Percentiles rank a stretch among this genome's conserved stretches.
Conservation (phyloP, 1,140 invertebrate species). For the Delia radicum region DNA sequence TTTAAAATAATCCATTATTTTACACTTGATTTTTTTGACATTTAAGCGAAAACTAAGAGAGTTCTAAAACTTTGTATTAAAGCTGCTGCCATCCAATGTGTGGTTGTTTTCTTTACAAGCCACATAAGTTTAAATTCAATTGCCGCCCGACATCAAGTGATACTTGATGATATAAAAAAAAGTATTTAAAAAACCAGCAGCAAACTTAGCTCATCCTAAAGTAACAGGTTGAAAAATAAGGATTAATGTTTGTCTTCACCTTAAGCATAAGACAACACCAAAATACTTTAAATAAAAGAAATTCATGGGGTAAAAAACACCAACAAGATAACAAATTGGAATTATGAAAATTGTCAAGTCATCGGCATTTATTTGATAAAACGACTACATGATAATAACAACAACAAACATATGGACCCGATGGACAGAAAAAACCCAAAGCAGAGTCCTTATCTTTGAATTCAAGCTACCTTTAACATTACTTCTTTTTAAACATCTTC, state of each 20-base stretch:
- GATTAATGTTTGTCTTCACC: slow-evolving; percentile 24
- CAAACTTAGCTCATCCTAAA: neutral
- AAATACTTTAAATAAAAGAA: slow-evolving; percentile 43
- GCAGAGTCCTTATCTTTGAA: neutral
- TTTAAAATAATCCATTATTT: slow-evolving; percentile 3
- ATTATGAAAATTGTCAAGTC: slow-evolving; percentile 48
- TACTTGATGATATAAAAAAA: slow-evolving; percentile 2
- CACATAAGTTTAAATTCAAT: neutral
- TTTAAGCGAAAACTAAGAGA: neutral
- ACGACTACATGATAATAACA: neutral
- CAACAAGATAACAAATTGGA: slow-evolving; percentile 14
- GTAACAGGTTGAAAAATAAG: slow-evolving; percentile 10
- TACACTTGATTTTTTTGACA: neutral
- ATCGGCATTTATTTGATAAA: slow-evolving; percentile 54
- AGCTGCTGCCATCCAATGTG: neutral
- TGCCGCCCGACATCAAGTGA: slow-evolving; percentile 20
- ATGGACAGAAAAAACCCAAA: neutral
- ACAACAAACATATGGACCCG: neutral
- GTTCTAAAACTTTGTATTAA: neutral
- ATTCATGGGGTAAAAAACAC: neutral
- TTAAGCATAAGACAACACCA: neutral
- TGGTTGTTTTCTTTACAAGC: neutral
- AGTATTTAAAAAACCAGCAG: neutral
- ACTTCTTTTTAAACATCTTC: no score
- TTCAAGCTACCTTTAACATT: neutral